Conservation (phyloP, 2,888 invertebrate species). For the Parnassius apollo region DNA sequence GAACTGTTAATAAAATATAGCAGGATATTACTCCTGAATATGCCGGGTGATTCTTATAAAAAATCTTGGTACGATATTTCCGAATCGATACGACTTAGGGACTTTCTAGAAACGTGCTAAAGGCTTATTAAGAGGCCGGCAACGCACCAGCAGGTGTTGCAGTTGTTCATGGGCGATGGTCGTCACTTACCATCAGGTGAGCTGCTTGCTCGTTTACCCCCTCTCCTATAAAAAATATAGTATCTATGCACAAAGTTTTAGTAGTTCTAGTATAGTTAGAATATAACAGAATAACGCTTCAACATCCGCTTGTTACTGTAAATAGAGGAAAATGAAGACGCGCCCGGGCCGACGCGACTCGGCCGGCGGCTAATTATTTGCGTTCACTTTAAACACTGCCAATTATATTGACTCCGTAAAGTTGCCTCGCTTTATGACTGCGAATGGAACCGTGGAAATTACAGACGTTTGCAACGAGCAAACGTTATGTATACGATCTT, state of each 20-base stretch:
- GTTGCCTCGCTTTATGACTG: slow-evolving; percentile 22
- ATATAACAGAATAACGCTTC: slow-evolving; percentile 45
- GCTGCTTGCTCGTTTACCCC: too few species aligned
- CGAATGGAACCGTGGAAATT: slow-evolving; percentile 18
- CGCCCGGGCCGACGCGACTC: slow-evolving; percentile 18
- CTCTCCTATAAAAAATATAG: too few species aligned
- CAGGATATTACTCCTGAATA: too few species aligned
- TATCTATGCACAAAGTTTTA: background rate
- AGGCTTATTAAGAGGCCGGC: too few species aligned
- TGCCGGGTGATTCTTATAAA: too few species aligned
- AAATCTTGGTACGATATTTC: too few species aligned
- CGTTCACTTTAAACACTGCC: slow-evolving; percentile 54
- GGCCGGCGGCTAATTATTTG: slow-evolving; percentile 58
- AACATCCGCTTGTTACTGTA: slow-evolving; percentile 38
- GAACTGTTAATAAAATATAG: too few species aligned
- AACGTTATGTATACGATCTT: slow-evolving; percentile 1
- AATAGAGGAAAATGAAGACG: slow-evolving; percentile 44
- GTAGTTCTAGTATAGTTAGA: background rate
- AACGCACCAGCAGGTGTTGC: too few species aligned
- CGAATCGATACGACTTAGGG: too few species aligned
- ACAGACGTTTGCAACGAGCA: slow-evolving; percentile 8
- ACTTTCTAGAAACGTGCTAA: too few species aligned
- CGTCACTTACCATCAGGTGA: too few species aligned
- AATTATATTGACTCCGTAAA: slow-evolving; percentile 47
- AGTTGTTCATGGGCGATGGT: too few species aligned